Conservation (phyloP, 2,113 vertebrate species). For the Cheirogaleus medius region DNA sequence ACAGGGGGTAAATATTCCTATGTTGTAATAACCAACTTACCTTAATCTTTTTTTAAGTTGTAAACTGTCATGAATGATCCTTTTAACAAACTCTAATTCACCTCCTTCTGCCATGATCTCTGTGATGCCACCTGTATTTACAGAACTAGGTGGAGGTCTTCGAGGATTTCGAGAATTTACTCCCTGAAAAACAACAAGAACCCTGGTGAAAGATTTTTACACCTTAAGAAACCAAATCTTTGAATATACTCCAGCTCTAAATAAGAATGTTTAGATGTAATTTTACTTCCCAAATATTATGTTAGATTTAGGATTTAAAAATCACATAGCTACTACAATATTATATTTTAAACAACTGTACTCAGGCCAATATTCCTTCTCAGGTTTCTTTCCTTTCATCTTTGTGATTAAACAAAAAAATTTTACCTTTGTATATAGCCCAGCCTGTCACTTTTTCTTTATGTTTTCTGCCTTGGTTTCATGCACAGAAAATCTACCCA, state of each 20-base stretch:
- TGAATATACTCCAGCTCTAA: neutral
- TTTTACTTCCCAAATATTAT: conserved; percentile 32
- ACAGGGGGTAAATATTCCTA: neutral
- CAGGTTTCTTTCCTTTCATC: neutral
- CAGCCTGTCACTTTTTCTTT: conserved; percentile 48
- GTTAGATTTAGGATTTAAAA: conserved; percentile 36
- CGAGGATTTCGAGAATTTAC: conserved; percentile 97
- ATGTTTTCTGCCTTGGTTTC: conserved; percentile 49
- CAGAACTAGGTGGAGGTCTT: conserved; percentile 97
- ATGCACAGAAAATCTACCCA: conserved; percentile 39
- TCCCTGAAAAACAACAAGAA: conserved; percentile 85
- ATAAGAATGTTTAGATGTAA: neutral
- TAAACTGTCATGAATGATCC: conserved; percentile 99
- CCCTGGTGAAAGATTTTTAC: neutral
- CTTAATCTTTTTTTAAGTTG: conserved; percentile 95
- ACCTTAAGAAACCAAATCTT: neutral
- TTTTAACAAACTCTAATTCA: conserved; percentile 98
- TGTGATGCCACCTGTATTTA: conserved; percentile 98
- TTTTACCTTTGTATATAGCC: conserved; percentile 10
- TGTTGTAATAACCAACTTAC: conserved; percentile 80
- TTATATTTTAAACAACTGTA: conserved; percentile 24
- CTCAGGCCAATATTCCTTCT: conserved; percentile 8
- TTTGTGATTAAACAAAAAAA: conserved; percentile 19
- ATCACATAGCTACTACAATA: neutral
- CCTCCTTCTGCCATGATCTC: conserved; percentile 99